These are phyloP conservation scores for Drosophila diplacantha DNA, from an alignment of 2,888 invertebrate genomes.

Conservation along the genomic window DNA sequence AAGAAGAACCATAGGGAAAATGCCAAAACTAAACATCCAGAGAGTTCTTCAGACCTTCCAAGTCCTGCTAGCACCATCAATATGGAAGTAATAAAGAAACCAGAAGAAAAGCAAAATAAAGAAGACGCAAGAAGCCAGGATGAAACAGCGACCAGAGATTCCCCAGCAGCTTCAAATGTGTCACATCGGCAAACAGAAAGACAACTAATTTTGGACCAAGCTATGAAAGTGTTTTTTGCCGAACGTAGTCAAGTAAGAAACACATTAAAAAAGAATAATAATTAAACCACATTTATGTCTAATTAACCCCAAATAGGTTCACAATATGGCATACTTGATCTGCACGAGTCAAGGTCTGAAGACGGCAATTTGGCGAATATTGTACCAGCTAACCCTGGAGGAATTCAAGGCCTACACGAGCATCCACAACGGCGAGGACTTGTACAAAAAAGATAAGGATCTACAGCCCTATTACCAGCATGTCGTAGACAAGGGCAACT, in stretches of 20 bases:
- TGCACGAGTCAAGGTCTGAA: constrained; percentile 38
- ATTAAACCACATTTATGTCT: not conserved
- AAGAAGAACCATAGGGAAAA: not conserved
- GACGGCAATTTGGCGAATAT: constrained; percentile 46
- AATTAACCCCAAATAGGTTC: constrained; percentile 29
- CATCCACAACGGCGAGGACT: constrained; percentile 27
- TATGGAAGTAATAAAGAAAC: no score
- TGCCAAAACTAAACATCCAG: not conserved
- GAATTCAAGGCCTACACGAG: constrained; percentile 50
- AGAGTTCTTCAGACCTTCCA: not conserved
- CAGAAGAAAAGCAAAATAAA: not conserved
- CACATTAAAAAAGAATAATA: not conserved
- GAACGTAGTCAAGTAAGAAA: constrained; percentile 28
- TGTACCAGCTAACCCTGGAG: constrained; percentile 29
- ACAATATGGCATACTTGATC: constrained; percentile 48
- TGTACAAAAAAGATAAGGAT: constrained; percentile 23
- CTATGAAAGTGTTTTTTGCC: constrained; percentile 24
- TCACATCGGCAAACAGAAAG: no score
- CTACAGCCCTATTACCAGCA: constrained; percentile 30
- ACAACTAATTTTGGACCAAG: constrained; percentile 4
- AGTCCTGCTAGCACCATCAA: not conserved
- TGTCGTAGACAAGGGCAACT: constrained; percentile 45
- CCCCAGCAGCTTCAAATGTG: not conserved
- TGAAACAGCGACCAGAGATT: not conserved
- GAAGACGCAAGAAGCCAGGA: not conserved